Evolutionary conservation across 2,888 invertebrate species (phyloP).

Genomic region (Bombyx huttoni): DNA sequence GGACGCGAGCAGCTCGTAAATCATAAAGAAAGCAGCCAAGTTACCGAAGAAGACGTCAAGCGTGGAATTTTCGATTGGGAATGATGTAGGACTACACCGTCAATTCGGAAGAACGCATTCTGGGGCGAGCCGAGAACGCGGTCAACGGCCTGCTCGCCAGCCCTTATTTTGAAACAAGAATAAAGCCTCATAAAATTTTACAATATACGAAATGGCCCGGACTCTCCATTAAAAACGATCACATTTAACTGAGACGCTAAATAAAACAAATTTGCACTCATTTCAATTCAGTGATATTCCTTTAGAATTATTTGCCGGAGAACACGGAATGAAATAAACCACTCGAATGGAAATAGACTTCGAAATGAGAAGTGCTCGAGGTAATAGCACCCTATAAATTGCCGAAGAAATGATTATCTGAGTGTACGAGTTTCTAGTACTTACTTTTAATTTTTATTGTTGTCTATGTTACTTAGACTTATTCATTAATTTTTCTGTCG

Average conservation of each 20-base stretch:
- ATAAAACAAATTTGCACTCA: constrained; percentile 24
- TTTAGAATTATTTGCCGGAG: constrained; percentile 11
- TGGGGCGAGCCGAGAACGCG: constrained; percentile 50
- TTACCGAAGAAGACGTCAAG: constrained; percentile 57
- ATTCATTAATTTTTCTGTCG: no score
- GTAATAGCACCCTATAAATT: constrained; percentile 21
- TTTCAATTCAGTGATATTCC: constrained; percentile 13
- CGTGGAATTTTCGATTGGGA: constrained; percentile 57
- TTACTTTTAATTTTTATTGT: background rate
- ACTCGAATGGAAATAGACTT: constrained; percentile 11
- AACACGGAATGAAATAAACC: constrained; percentile 13
- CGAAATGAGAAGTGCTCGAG: constrained; percentile 14
- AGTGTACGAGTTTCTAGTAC: background rate
- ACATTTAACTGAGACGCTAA: constrained; percentile 21
- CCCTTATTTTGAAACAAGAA: constrained; percentile 36
- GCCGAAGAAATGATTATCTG: constrained; percentile 1
- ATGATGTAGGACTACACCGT: constrained; percentile 49
- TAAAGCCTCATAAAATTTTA: constrained; percentile 28
- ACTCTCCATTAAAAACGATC: constrained; percentile 15
- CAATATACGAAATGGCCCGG: constrained; percentile 33
- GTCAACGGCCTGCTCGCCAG: constrained; percentile 48
- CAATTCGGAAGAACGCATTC: constrained; percentile 55
- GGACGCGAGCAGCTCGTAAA: constrained; percentile 34
- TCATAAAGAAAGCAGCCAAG: constrained; percentile 55
- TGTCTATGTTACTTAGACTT: no score